Evolutionary conservation across 2,113 vertebrate genomes (phyloP), one percentile per base, ranked within the genome.

Genomic region (Pelmatolapia mariae): DNA sequence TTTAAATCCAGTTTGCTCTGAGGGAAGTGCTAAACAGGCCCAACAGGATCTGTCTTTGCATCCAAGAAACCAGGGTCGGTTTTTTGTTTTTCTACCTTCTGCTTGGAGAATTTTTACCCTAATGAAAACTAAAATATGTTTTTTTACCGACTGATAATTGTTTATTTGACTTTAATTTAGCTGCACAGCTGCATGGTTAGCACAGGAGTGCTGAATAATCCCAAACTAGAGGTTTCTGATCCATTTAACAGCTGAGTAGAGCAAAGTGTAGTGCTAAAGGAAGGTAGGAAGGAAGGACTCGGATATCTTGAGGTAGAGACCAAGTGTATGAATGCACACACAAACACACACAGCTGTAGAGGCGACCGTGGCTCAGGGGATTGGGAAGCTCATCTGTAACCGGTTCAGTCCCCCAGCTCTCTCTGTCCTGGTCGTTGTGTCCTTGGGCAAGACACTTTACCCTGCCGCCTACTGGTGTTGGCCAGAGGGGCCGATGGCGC

Each of bases 1-100:
- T 92, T 85, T 90, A 80, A 84, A 85, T 90, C 73, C 63, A 83
- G 86, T 86, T 86, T 38, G 66, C 84, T 90, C 61, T 80, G n/a
- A 85, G 81, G 71, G 85, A 80, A 38, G 61, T 52, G 80, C 82
- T 45, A 86, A 95, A 96, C 96, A 88, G 90, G 94, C 82, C 86
- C 59, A 83, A 96, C 96, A 89, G 90, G 95, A 89, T 95, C 84
- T 24, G 63, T 83, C 73, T 89, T 57, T 38, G 31, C 18, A n/a
- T 71, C 76, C 29, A 40, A 10, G 31, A 59, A 43, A 80, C 7
- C 8, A 26, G 31, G 63, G 63, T 40, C 11, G 3, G 15, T 1
- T 24, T 24, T 26, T 45, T 26, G 15, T 10, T 59, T 59, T 59
- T 73, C 36, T 43, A 26, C 22, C 40, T 43, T 24, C 8, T 18